phyloP scores from a whole-genome alignment of 2,888 invertebrate genomes.

The Scaptomyza caliginosa region DNA sequence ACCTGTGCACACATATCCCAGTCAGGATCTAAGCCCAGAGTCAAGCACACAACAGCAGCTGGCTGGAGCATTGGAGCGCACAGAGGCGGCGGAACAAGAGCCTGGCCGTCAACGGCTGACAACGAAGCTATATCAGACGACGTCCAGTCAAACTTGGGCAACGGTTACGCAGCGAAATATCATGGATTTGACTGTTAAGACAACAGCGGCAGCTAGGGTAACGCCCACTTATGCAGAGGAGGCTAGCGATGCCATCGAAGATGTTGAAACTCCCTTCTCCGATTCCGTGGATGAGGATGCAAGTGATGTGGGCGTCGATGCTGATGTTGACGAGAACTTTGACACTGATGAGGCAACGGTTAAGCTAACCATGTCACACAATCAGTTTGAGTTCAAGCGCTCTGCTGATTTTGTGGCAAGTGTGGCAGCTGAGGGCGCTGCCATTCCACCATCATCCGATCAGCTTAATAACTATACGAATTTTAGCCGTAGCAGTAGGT shows the following conservation, averaged over 20 bases:
- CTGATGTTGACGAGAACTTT: background rate
- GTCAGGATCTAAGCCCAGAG: constrained; percentile 65
- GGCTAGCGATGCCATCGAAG: background rate
- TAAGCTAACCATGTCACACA: constrained; percentile 29
- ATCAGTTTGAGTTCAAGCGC: constrained; percentile 61
- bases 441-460: constrained; percentile 3
- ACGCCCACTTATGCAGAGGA: constrained; percentile 11
- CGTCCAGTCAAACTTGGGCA: constrained; percentile 68
- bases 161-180: constrained; percentile 59
- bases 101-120: constrained; percentile 35
- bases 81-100: constrained; percentile 6
- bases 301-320: background rate
- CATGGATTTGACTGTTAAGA: constrained; percentile 62
- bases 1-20: constrained; percentile 78
- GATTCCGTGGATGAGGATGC: constrained; percentile 11
- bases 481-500: constrained; percentile 65
- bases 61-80: constrained; percentile 12
- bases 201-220: constrained; percentile 16
- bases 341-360: constrained; percentile 5
- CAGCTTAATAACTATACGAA: constrained; percentile 73
- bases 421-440: constrained; percentile 12
- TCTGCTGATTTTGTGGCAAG: constrained; percentile 54
- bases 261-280: constrained; percentile 17
- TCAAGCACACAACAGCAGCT: constrained; percentile 46
- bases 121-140: constrained; percentile 74